Evolutionary conservation across 2,797 vertebrate genomes (phyloP).

Genomic region (Gallirallus australis): DNA sequence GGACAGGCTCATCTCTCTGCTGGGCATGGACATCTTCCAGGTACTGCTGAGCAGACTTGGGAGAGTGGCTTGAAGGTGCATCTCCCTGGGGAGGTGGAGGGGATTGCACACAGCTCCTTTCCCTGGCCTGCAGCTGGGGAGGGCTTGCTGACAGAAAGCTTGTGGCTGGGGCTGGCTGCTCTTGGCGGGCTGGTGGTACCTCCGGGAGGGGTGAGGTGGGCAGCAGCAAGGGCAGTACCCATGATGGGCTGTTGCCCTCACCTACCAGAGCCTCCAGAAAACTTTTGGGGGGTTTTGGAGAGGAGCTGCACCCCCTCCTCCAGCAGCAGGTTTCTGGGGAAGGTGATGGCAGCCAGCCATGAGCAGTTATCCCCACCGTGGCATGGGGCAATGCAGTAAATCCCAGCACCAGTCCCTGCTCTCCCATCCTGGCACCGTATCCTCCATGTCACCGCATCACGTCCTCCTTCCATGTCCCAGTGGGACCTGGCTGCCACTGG

Average conservation of each 20-base stretch:
- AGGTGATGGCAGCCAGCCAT: neutral
- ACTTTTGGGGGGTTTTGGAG: neutral
- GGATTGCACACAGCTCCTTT: neutral
- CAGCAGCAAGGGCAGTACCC: slow-evolving; percentile 9
- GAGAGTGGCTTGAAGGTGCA: neutral
- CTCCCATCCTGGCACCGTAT: neutral
- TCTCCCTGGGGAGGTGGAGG: neutral
- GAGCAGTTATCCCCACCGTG: neutral
- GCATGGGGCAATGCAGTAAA: too few relatives aligned
- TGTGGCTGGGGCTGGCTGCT: neutral
- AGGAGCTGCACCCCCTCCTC: neutral
- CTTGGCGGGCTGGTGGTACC: neutral
- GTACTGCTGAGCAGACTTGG: neutral
- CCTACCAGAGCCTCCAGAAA: neutral
- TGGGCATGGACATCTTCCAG: neutral
- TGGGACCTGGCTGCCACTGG: accelerated
- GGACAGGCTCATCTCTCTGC: neutral
- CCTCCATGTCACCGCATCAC: accelerated
- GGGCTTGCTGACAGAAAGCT: neutral
- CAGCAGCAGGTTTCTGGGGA: accelerated
- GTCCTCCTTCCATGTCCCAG: neutral
- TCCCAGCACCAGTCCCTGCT: neutral
- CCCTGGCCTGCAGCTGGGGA: neutral
- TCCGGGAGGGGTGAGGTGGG: slow-evolving; percentile 37
- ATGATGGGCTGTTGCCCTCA: neutral